phyloP scores from a whole-genome alignment of 1,140 invertebrate genomes.

The Cataglyphis hispanica region DNA sequence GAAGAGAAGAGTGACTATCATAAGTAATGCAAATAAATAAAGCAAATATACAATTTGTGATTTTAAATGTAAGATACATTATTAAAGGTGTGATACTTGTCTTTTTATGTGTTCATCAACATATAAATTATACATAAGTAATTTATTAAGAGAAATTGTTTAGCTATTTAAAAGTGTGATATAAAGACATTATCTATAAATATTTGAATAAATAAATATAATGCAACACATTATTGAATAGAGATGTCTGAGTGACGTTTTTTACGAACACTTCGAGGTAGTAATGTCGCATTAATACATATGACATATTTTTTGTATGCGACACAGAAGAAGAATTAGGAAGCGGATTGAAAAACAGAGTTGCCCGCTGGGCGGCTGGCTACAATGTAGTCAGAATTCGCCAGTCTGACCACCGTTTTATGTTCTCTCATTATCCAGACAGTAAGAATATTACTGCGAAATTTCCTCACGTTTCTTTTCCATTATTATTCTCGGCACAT shows the following conservation, averaged over 20 bases:
- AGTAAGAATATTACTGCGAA: constrained; percentile 83
- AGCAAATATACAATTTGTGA: constrained; percentile 2
- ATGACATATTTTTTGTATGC: constrained; percentile 76
- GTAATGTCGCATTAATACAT: constrained; percentile 63
- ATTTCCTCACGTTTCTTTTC: constrained; percentile 66
- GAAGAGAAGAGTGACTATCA: neutral
- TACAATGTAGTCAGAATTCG: constrained; percentile 86
- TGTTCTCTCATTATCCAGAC: constrained; percentile 85
- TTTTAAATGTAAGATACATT: neutral
- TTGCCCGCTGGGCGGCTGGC: constrained; percentile 84
- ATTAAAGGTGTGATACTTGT: neutral
- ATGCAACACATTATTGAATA: neutral
- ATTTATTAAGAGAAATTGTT: neutral
- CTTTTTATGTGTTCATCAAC: neutral
- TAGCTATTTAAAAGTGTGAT: neutral
- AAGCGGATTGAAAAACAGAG: constrained; percentile 82
- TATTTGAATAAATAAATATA: neutral
- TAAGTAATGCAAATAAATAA: constrained; percentile 4
- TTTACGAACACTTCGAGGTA: constrained; percentile 25
- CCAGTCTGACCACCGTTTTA: constrained; percentile 85
- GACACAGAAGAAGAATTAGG: constrained; percentile 79
- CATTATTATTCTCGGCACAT: constrained; percentile 72
- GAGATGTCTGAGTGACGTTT: neutral
- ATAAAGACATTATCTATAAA: neutral
- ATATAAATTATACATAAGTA: neutral